Evolutionary conservation across 2,888 invertebrate genomes (phyloP), one percentile per base, ranked within the genome.

Genomic region (Cryptus viduatorius): DNA sequence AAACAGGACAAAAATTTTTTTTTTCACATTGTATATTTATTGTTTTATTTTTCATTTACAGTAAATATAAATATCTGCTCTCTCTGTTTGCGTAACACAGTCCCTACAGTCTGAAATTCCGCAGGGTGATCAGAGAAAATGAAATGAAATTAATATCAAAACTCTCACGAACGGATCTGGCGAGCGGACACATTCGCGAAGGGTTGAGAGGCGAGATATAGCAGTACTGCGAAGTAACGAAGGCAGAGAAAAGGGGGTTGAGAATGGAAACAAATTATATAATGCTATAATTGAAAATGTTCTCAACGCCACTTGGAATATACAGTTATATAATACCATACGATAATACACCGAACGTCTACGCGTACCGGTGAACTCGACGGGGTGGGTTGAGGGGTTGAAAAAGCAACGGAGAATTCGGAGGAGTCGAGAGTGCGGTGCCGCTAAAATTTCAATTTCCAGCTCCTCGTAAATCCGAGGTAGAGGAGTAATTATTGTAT

Each of bases 271-370:
- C 91, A 92, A 92, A 92, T 92, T 92, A 92, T 64, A 73, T 92
- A 92, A 92, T 91, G 90, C 91, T 90, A 90, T 92, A 92, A 93
- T 93, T 92, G 92, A 92, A 92, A 92, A 92, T 91, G 92, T 91
- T 92, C 90, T 89, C 50, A 50, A 46, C 48, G 59, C 37, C 48
- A 80, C 31, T 24, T 5, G 79, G 65, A 37, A 37, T 31, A 61
- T 72, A 65, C 37, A 68, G 73, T 75, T 75, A 65, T 59, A 59
- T 68, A 24, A 59, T 19, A 50, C 48, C 50, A 8, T 19, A 44
- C 69, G 64, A 78, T 68, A 78, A 78, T 78, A 68, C 48, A 73
- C 69, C 68, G 16, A 42, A 50, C 37, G 31, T 56, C 48, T 71
- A 16, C 24, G 19, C 42, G 65, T 82, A 71, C 64, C 14, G 53